phyloP scores from a whole-genome alignment of 2,888 invertebrate species.

The Cremastinae sp. region DNA sequence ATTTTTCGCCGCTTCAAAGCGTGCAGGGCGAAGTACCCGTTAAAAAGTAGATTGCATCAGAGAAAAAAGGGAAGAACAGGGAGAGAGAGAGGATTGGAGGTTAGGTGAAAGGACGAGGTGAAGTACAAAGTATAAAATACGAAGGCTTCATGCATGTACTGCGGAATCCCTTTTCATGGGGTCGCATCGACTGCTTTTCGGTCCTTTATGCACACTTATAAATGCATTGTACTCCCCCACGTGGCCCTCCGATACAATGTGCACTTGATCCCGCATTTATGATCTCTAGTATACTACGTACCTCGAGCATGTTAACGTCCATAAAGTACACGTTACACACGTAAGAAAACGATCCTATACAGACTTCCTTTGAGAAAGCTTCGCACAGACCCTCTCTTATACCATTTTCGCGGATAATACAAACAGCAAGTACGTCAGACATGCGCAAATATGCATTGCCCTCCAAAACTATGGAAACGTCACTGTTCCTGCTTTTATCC shows the following conservation, averaged over 20 bases:
- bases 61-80: too few species aligned
- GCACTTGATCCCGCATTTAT: conserved; percentile 51
- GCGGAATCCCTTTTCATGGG: neutral
- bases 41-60: neutral
- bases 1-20: neutral
- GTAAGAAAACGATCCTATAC: conserved; percentile 25
- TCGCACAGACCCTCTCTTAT: conserved; percentile 21
- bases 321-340: conserved; percentile 8
- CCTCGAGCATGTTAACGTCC: neutral
- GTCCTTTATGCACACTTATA: conserved; percentile 37
- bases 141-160: neutral
- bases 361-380: conserved; percentile 50
- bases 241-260: conserved; percentile 36
- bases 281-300: conserved; percentile 11
- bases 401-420: conserved; percentile 26
- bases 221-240: conserved; percentile 41
- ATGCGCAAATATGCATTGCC: too few species aligned
- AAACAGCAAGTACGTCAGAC: neutral
- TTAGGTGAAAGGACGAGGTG: neutral
- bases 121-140: conserved; percentile 7
- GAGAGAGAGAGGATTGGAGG: too few species aligned
- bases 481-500: too few species aligned
- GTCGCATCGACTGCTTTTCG: conserved; percentile 22
- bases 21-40: neutral
- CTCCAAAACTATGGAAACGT: too few species aligned